Conservation (phyloP, 2,888 invertebrate species). For the Beris chalybata region DNA sequence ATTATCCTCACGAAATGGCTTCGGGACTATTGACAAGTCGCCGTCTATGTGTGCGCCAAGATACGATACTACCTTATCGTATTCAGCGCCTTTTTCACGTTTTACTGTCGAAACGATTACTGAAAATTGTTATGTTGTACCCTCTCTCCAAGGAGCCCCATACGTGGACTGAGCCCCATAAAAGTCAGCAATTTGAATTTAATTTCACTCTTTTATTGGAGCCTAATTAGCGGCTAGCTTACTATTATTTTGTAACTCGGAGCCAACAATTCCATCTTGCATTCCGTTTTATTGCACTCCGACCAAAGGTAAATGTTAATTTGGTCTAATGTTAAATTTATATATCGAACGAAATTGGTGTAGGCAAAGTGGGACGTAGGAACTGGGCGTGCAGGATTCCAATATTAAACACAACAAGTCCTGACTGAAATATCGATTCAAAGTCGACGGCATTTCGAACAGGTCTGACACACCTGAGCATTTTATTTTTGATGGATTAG, state of each 20-base stretch:
- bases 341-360: not conserved
- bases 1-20: conserved; percentile 37
- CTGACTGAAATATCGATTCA: too few species aligned
- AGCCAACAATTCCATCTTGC: conserved; percentile 4
- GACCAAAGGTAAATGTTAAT: conserved; percentile 9
- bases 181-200: conserved; percentile 33
- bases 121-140: conserved; percentile 34
- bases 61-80: not conserved
- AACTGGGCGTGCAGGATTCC: not conserved
- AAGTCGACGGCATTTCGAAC: too few species aligned
- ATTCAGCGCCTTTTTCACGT: conserved; percentile 22
- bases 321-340: not conserved
- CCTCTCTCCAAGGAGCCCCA: conserved; percentile 15
- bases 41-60: conserved; percentile 7
- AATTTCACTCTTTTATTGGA: conserved; percentile 36
- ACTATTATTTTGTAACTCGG: conserved; percentile 24
- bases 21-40: conserved; percentile 34
- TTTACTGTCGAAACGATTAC: conserved; percentile 33
- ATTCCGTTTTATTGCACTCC: conserved; percentile 13
- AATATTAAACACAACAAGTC: too few species aligned
- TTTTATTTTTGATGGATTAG: too few species aligned
- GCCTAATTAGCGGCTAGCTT: conserved; percentile 31
- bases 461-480: too few species aligned
- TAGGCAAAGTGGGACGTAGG: not conserved
- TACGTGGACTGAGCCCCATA: not conserved